phyloP scores from a whole-genome alignment of 2,888 invertebrate species.

The Cordilura impudica region DNA sequence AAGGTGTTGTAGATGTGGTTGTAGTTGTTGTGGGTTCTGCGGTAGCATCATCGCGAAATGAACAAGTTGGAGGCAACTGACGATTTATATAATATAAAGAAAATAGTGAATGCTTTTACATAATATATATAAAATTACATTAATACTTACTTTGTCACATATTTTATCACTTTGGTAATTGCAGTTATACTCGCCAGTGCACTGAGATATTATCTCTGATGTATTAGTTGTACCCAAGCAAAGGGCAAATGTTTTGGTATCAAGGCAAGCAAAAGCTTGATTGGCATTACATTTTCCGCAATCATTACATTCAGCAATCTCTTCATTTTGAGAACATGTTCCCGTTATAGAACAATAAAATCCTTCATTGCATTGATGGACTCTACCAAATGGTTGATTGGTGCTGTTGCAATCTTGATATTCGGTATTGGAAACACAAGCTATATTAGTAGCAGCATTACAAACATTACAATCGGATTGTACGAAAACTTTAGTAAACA shows the following conservation, averaged over 20 bases:
- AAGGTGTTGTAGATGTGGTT: constrained; percentile 35
- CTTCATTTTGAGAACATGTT: rapidly evolving
- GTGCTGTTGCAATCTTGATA: constrained; percentile 48
- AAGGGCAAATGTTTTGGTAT: constrained; percentile 62
- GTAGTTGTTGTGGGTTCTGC: constrained; percentile 21
- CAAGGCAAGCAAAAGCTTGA: constrained; percentile 64
- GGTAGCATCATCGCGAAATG: constrained; percentile 47
- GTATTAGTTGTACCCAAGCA: constrained; percentile 55
- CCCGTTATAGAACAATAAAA: constrained; percentile 61
- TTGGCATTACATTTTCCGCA: constrained; percentile 60
- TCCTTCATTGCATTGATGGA: constrained; percentile 60
- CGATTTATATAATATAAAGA: background rate
- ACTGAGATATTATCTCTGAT: constrained; percentile 58
- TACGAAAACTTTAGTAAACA: background rate
- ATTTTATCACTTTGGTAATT: constrained; percentile 57
- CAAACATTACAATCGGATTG: constrained; percentile 65
- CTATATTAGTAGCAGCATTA: constrained; percentile 21
- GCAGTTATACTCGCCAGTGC: constrained; percentile 56
- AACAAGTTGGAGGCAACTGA: constrained; percentile 61
- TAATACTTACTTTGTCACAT: constrained; percentile 51
- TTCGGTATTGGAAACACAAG: constrained; percentile 59
- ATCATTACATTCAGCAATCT: constrained; percentile 27
- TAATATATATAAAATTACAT: background rate
- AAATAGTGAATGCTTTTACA: background rate
- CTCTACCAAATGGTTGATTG: constrained; percentile 43